A percentile compares a stretch with the other conserved stretches of the same genome.
Evolutionary conservation across 2,888 invertebrate species (phyloP).

Genomic region (Chalcosyrphus nemorum): DNA sequence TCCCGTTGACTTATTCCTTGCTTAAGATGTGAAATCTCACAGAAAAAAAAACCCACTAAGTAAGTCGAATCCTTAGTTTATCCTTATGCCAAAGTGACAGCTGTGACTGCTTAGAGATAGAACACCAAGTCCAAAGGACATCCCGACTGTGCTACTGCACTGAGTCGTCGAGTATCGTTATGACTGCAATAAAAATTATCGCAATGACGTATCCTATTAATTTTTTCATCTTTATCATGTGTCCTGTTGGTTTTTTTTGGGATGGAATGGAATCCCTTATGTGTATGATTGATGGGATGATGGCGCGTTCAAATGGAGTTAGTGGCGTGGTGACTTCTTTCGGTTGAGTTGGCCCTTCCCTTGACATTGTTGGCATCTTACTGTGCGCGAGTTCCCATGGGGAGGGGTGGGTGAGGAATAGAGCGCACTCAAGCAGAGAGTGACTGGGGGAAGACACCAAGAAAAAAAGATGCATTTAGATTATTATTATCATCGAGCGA

Average conservation of each 20-base stretch:
- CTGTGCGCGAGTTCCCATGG: constrained; percentile 55
- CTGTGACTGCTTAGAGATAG: constrained; percentile 34
- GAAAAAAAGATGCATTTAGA: constrained; percentile 68
- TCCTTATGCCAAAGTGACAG: constrained; percentile 54
- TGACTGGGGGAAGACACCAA: constrained; percentile 14
- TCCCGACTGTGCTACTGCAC: constrained; percentile 52
- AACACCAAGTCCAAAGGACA: constrained; percentile 6
- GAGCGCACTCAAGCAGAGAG: constrained; percentile 20
- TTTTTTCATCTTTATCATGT: constrained; percentile 63
- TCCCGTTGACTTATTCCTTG: constrained; percentile 10
- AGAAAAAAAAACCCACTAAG: constrained; percentile 10
- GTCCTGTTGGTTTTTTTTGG: constrained; percentile 43
- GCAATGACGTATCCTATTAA: constrained; percentile 73
- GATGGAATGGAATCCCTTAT: constrained; percentile 62
- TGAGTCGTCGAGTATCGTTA: constrained; percentile 39
- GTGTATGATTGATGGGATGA: constrained; percentile 68
- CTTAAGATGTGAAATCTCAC: constrained; percentile 24
- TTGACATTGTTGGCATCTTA: constrained; percentile 56
- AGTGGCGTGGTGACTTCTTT: constrained; percentile 9
- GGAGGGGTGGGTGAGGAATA: too few relatives aligned
- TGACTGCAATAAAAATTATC: constrained; percentile 73
- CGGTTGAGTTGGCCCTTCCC: constrained; percentile 6
- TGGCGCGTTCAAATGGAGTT: constrained; percentile 31
- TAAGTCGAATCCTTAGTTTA: constrained; percentile 56
- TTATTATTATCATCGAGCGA: constrained; percentile 65